Evolutionary conservation across 2,888 invertebrate species (phyloP).

Genomic region (Cephus rjabovi): DNA sequence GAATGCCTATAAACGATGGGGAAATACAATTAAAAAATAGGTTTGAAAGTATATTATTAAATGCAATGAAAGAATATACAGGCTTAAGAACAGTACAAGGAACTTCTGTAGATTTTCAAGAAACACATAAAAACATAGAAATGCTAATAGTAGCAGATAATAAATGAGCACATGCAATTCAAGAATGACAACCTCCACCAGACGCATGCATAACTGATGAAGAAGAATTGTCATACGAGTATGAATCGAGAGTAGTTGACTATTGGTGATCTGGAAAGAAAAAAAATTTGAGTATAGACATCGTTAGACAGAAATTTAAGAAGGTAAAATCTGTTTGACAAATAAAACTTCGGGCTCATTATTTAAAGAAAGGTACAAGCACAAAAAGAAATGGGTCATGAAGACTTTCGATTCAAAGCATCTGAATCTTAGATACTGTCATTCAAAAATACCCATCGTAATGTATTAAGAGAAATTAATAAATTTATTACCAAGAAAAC

Average conservation of each 20-base stretch:
- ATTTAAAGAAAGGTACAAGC: slow-evolving; percentile 9
- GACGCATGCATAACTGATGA: neutral
- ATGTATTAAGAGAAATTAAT: slow-evolving; percentile 14
- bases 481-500: slow-evolving; percentile 12
- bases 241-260: slow-evolving; percentile 13
- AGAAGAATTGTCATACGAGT: slow-evolving; percentile 11
- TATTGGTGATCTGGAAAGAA: slow-evolving; percentile 17
- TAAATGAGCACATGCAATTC: neutral
- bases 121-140: slow-evolving; percentile 1
- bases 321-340: neutral
- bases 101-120: slow-evolving; percentile 5
- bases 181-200: neutral
- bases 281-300: neutral
- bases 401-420: slow-evolving; percentile 6
- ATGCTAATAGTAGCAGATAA: slow-evolving; percentile 1
- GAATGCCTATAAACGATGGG: neutral
- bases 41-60: neutral
- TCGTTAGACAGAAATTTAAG: neutral
- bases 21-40: neutral
- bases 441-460: slow-evolving; percentile 16
- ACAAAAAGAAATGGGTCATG: neutral
- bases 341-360: slow-evolving; percentile 8
- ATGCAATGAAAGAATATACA: neutral
- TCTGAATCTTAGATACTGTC: slow-evolving; percentile 9
- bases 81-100: slow-evolving; percentile 6